Percentiles rank a stretch among this genome's conserved stretches.
phyloP scores from a whole-genome alignment of 2,797 vertebrate genomes.

The Rhabdomys pumilio region DNA sequence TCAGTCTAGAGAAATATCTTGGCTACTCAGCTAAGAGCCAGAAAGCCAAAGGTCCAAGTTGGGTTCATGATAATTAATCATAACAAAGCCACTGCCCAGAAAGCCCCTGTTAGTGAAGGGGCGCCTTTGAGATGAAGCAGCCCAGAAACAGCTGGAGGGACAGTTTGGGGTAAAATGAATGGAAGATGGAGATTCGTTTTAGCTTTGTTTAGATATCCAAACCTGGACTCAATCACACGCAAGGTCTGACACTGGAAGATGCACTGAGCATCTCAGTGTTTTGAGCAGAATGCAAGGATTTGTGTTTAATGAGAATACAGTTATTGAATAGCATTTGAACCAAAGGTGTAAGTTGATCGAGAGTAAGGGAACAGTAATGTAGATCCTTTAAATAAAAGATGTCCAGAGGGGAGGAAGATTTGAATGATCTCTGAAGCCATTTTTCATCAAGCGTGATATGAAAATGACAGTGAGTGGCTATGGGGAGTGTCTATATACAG shows the following conservation, averaged over 20 bases:
- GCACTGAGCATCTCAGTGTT: slow-evolving; percentile 1
- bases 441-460: not conserved
- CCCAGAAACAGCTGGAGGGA: slow-evolving; percentile 57
- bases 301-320: not conserved
- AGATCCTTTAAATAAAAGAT: slow-evolving; percentile 52
- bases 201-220: not conserved
- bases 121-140: slow-evolving; percentile 82
- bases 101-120: slow-evolving; percentile 70
- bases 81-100: slow-evolving; percentile 78
- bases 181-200: not conserved
- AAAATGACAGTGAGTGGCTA: slow-evolving; percentile 3
- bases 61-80: slow-evolving; percentile 87
- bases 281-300: slow-evolving; percentile 1
- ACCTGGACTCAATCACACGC: not conserved
- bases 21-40: slow-evolving; percentile 85
- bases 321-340: slow-evolving; percentile 15
- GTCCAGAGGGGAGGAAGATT: slow-evolving; percentile 23
- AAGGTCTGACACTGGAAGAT: slow-evolving; percentile 50
- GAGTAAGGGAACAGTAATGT: not conserved
- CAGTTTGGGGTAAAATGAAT: slow-evolving; percentile 14
- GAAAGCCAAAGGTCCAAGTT: slow-evolving; percentile 84
- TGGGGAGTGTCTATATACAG: not conserved
- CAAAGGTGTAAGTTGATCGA: not conserved
- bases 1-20: slow-evolving; percentile 85
- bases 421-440: not conserved